Conservation (phyloP, 2,888 invertebrate genomes). For the Trichopria drosophilae region DNA sequence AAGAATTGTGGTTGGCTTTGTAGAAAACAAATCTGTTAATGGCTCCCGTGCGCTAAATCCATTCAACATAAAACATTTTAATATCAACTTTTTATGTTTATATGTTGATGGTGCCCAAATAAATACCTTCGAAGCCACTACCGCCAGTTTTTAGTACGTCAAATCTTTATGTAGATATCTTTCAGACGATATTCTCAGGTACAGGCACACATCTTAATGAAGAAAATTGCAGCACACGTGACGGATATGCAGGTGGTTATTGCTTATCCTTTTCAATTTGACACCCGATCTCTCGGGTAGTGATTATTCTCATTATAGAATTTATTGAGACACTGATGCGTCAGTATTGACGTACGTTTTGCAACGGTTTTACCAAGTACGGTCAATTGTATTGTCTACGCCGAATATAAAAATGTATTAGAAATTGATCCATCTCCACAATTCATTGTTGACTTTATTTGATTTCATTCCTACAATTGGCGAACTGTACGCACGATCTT, state of each 20-base stretch:
- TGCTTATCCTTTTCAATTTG: slow-evolving; percentile 40
- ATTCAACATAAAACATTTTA: slow-evolving; percentile 31
- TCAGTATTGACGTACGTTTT: slow-evolving; percentile 40
- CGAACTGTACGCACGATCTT: no score
- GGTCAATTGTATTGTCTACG: no score
- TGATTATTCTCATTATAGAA: slow-evolving; percentile 30
- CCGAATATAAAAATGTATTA: slow-evolving; percentile 44
- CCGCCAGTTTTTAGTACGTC: no score
- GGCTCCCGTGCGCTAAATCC: slow-evolving; percentile 26
- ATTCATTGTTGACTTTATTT: neutral
- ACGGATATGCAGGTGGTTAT: slow-evolving; percentile 31
- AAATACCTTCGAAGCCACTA: slow-evolving; percentile 34
- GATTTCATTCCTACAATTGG: no score
- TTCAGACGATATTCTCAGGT: no score
- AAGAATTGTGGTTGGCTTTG: slow-evolving; percentile 44
- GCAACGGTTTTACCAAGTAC: no score
- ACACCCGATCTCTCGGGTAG: no score
- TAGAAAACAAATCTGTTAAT: slow-evolving; percentile 35
- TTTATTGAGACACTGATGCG: slow-evolving; percentile 32
- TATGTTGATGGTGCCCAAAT: slow-evolving; percentile 32
- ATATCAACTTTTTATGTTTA: slow-evolving; percentile 29
- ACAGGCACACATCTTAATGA: slow-evolving; percentile 34
- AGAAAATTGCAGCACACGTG: slow-evolving; percentile 31
- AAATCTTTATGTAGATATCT: no score
- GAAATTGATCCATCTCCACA: slow-evolving; percentile 37